phyloP scores from a whole-genome alignment of 2,797 vertebrate genomes.

The Falco peregrinus region DNA sequence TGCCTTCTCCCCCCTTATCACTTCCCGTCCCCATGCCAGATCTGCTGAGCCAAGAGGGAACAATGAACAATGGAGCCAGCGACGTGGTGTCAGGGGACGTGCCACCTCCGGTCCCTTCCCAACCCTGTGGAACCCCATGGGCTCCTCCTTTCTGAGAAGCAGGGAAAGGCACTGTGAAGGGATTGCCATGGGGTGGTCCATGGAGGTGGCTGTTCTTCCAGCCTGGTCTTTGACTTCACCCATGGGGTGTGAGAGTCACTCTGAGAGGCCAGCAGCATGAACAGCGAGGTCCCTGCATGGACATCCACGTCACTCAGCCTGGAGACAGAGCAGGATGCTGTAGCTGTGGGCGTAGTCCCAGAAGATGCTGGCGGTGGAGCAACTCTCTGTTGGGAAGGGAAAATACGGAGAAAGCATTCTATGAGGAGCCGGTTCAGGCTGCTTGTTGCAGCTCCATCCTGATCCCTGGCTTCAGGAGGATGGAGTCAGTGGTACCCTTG shows the following conservation, averaged over 20 bases:
- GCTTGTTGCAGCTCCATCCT: rapidly evolving
- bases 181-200: rapidly evolving
- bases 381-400: not conserved
- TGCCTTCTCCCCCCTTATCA: constrained; percentile 35
- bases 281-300: rapidly evolving
- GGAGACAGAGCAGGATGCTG: not conserved
- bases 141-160: rapidly evolving
- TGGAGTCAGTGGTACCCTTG: not conserved
- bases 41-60: not conserved
- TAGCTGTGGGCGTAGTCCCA: rapidly evolving
- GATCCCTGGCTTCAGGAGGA: not conserved
- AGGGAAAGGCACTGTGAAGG: not conserved
- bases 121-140: rapidly evolving
- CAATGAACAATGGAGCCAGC: constrained; percentile 34
- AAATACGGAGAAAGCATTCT: not conserved
- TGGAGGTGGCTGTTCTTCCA: not conserved
- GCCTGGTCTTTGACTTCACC: not conserved
- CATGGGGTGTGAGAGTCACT: rapidly evolving
- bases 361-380: not conserved
- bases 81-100: not conserved
- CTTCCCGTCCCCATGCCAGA: not conserved
- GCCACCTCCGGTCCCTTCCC: not conserved
- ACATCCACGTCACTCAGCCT: not conserved
- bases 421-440: not conserved
- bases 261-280: rapidly evolving